phyloP scores from a whole-genome alignment of 64 coral and sea anemone genomes.

The Platygyra sinensis region DNA sequence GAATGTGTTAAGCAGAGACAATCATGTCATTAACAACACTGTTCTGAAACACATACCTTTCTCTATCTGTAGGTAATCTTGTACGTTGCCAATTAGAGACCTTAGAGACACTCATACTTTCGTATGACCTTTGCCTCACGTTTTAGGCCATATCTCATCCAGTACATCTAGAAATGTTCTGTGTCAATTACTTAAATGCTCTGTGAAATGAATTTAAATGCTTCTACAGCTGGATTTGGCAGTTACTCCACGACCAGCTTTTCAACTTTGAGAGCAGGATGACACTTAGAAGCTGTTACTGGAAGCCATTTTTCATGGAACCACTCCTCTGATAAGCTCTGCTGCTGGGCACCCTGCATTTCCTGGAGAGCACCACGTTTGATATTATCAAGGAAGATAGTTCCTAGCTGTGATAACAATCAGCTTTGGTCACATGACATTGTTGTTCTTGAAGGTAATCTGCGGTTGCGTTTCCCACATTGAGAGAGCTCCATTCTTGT shows the following conservation, averaged over 20 bases:
- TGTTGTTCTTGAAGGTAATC: slow-evolving; percentile 47
- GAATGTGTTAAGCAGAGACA: too few species aligned
- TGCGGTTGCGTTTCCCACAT: slow-evolving; percentile 63
- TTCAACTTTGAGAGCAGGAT: slow-evolving; percentile 28
- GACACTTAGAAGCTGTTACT: slow-evolving; percentile 57
- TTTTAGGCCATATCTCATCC: too few species aligned
- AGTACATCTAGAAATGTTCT: too few species aligned
- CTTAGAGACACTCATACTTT: too few species aligned
- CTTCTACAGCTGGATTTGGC: slow-evolving; percentile 22
- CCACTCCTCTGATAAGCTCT: slow-evolving; percentile 50
- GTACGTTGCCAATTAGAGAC: too few species aligned
- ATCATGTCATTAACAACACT: too few species aligned
- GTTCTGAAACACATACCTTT: too few species aligned
- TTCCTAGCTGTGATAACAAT: slow-evolving; percentile 18
- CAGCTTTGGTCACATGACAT: slow-evolving; percentile 7
- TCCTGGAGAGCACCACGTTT: slow-evolving; percentile 7
- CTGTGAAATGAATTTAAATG: slow-evolving; percentile 17
- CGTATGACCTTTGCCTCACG: too few species aligned
- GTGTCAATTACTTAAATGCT: slow-evolving; percentile 15
- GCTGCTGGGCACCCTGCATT: slow-evolving; percentile 35
- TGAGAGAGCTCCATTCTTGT: slow-evolving; percentile 25
- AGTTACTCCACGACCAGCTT: slow-evolving; percentile 7
- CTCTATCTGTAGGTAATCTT: too few species aligned
- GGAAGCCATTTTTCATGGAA: slow-evolving; percentile 12
- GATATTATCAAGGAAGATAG: slow-evolving; percentile 22